Evolutionary conservation across 2,888 invertebrate species (phyloP).

Genomic region (Caenorhabditis sp.): DNA sequence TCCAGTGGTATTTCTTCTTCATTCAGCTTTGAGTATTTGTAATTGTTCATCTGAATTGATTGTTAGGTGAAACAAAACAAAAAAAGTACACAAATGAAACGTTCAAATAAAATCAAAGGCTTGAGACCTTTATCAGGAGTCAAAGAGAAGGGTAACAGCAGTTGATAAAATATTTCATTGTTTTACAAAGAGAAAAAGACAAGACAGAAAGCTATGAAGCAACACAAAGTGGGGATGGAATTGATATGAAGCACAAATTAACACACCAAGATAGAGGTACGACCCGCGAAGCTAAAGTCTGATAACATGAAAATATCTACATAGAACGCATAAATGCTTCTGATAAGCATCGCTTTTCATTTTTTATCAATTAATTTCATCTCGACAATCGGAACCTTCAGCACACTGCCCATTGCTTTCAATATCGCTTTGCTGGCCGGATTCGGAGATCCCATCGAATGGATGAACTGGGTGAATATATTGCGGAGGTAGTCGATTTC

Average conservation of each 20-base stretch:
- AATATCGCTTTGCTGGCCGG: slow-evolving; percentile 55
- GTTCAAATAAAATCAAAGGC: too few relatives aligned
- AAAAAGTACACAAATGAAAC: not conserved
- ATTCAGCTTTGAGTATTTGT: slow-evolving; percentile 51
- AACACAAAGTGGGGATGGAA: not conserved
- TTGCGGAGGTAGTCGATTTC: slow-evolving; percentile 66
- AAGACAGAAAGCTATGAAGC: not conserved
- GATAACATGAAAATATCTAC: slow-evolving; percentile 20
- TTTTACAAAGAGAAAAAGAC: not conserved
- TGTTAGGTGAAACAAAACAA: not conserved
- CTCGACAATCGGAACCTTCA: slow-evolving; percentile 60
- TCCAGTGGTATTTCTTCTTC: slow-evolving; percentile 55
- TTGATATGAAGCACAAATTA: slow-evolving; percentile 49
- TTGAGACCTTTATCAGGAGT: not conserved
- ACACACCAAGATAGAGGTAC: slow-evolving; percentile 36
- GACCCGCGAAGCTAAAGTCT: slow-evolving; percentile 45
- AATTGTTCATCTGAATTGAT: slow-evolving; percentile 41
- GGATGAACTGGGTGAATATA: slow-evolving; percentile 59
- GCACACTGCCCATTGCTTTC: slow-evolving; percentile 63
- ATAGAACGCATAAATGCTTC: slow-evolving; percentile 8
- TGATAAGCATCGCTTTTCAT: slow-evolving; percentile 27
- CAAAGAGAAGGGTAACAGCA: not conserved
- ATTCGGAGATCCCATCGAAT: slow-evolving; percentile 60
- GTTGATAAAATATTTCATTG: not conserved
- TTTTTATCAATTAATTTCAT: slow-evolving; percentile 65